These are phyloP conservation scores for Lipotes vexillifer DNA, from an alignment of 2,113 vertebrate species.

Conservation along the genomic window DNA sequence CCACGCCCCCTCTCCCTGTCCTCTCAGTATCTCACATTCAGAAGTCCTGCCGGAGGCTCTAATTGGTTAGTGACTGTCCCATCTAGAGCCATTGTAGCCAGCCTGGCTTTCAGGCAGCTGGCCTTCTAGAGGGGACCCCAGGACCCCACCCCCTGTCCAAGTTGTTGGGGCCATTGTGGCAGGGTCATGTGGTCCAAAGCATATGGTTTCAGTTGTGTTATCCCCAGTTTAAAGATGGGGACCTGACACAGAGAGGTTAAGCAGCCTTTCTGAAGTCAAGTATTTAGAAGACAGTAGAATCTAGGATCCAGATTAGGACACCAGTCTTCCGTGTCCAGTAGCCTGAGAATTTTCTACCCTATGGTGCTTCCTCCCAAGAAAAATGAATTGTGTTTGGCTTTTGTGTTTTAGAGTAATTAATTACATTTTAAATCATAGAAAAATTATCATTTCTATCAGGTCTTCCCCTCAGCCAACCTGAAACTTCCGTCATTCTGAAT, in stretches of 20 bases:
- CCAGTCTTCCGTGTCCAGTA: background rate
- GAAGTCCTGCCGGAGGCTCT: background rate
- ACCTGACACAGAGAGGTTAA: background rate
- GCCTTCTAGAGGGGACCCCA: fast-evolving
- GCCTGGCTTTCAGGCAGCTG: background rate
- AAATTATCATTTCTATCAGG: background rate
- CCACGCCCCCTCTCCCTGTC: background rate
- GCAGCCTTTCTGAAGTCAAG: background rate
- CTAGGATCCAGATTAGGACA: background rate
- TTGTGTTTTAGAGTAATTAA: background rate
- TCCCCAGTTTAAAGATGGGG: background rate
- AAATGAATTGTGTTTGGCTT: background rate
- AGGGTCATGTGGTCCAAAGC: no score
- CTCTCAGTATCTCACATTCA: background rate
- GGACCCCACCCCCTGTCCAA: background rate
- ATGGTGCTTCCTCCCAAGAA: background rate
- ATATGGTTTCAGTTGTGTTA: background rate
- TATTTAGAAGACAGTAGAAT: background rate
- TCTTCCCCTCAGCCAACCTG: background rate
- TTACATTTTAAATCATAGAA: background rate
- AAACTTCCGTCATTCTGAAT: background rate
- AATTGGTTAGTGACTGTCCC: fast-evolving
- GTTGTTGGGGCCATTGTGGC: background rate
- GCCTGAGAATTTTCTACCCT: background rate
- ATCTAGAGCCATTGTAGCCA: background rate